Percentiles rank a stretch among this genome's conserved stretches.
These are phyloP conservation scores for Ennomos erosarius DNA, from an alignment of 2,888 invertebrate genomes.

Conservation along the genomic window DNA sequence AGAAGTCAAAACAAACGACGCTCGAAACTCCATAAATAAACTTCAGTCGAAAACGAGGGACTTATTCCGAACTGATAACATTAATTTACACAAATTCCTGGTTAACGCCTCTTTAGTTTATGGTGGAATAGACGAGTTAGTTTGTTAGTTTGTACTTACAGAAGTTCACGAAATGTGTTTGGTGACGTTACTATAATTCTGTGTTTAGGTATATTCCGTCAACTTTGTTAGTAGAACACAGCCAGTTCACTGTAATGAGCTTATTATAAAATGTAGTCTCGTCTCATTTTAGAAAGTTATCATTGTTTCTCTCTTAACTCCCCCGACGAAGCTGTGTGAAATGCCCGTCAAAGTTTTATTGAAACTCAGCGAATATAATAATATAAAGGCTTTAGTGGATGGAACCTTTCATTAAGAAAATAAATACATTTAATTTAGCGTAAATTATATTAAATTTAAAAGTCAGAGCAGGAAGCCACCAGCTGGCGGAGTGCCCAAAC, in stretches of 20 bases:
- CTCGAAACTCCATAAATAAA: conserved; percentile 45
- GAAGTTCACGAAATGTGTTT: conserved; percentile 20
- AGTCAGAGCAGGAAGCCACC: conserved; percentile 24
- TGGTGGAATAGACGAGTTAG: conserved; percentile 18
- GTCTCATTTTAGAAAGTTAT: conserved; percentile 50
- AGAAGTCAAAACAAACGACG: conserved; percentile 69
- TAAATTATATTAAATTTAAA: conserved; percentile 29
- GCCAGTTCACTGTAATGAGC: conserved; percentile 10
- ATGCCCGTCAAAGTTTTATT: conserved; percentile 60
- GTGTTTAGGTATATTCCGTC: neutral
- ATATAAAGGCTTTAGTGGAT: conserved; percentile 49
- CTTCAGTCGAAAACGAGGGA: conserved; percentile 40
- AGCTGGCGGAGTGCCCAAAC: conserved; percentile 43
- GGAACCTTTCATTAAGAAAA: conserved; percentile 35
- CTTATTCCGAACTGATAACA: conserved; percentile 38
- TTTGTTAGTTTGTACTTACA: conserved; percentile 6
- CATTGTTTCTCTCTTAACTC: conserved; percentile 46
- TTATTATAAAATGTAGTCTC: conserved; percentile 50
- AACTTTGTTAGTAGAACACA: conserved; percentile 9
- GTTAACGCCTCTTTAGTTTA: conserved; percentile 25
- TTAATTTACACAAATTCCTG: conserved; percentile 32
- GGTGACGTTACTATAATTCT: conserved; percentile 18
- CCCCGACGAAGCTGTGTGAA: conserved; percentile 44
- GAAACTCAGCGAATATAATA: conserved; percentile 50
- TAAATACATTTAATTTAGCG: conserved; percentile 25